These are phyloP conservation scores for Acrocephalus arundinaceus DNA, from an alignment of 2,113 vertebrate genomes.

Conservation along the genomic window DNA sequence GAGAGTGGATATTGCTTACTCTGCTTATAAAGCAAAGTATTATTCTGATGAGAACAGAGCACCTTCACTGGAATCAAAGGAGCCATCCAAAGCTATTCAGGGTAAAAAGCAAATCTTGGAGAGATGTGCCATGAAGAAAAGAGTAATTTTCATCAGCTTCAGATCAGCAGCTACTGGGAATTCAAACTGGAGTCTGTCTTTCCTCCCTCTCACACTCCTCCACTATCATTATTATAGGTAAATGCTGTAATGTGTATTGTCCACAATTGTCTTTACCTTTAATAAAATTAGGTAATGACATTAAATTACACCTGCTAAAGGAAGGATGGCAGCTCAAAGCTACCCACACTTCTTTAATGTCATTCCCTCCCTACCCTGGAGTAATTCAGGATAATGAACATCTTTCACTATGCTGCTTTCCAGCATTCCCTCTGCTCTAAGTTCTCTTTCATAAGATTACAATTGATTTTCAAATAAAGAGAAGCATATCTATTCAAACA, in stretches of 20 bases:
- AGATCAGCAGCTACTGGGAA: not conserved
- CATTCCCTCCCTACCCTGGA: conserved; percentile 22
- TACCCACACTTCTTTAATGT: conserved; percentile 44
- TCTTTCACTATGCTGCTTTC: conserved; percentile 34
- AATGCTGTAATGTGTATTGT: conserved; percentile 29
- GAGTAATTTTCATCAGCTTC: not conserved
- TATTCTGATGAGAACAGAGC: not conserved
- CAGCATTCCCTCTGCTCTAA: conserved; percentile 15
- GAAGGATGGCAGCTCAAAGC: conserved; percentile 42
- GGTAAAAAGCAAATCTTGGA: not conserved
- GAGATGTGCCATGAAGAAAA: not conserved
- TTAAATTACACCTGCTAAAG: conserved; percentile 29
- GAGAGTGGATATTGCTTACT: not conserved
- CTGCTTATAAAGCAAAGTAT: not conserved
- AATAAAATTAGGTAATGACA: conserved; percentile 58
- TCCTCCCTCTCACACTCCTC: conserved; percentile 4
- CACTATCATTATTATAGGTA: conserved; percentile 4
- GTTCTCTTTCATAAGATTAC: conserved; percentile 50
- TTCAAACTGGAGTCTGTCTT: not conserved
- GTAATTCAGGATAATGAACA: conserved; percentile 52
- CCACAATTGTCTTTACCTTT: conserved; percentile 54
- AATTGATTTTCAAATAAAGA: conserved; percentile 57
- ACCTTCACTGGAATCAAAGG: not conserved
- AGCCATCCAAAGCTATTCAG: not conserved
- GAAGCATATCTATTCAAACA: conserved; percentile 45